Conservation (phyloP, 2,888 invertebrate species). For the Sarcophaga variegata region DNA sequence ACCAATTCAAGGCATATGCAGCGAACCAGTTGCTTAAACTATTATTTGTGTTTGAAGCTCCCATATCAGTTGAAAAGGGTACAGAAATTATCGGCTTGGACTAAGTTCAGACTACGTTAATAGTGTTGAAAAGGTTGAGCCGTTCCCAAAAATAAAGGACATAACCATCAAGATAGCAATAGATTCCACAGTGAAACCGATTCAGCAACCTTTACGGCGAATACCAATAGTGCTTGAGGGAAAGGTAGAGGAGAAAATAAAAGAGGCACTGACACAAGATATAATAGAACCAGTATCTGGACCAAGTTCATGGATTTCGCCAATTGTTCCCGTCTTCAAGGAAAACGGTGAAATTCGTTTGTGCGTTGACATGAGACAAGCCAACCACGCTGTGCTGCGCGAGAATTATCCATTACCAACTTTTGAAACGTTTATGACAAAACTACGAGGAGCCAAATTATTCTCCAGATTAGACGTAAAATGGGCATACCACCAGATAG, state of each 20-base stretch:
- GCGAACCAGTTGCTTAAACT: too few species aligned
- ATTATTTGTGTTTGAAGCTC: neutral
- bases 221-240: too few species aligned
- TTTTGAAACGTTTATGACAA: neutral
- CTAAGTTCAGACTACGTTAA: conserved; percentile 2
- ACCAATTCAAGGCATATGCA: conserved; percentile 6
- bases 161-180: neutral
- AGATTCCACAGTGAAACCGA: neutral
- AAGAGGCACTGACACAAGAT: neutral
- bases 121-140: neutral
- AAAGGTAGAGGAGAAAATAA: too few species aligned
- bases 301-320: neutral
- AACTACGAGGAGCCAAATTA: neutral
- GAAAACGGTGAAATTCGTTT: neutral
- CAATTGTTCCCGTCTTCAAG: neutral
- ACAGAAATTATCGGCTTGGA: conserved; percentile 40
- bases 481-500: neutral
- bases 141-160: conserved; percentile 4
- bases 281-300: conserved; percentile 4
- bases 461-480: neutral
- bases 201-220: conserved; percentile 1
- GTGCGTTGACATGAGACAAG: neutral
- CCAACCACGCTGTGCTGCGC: neutral
- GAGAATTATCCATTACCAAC: neutral
- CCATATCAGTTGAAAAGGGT: neutral